Conservation (phyloP, 2,113 vertebrate species). For the Hypomesus transpacificus region DNA sequence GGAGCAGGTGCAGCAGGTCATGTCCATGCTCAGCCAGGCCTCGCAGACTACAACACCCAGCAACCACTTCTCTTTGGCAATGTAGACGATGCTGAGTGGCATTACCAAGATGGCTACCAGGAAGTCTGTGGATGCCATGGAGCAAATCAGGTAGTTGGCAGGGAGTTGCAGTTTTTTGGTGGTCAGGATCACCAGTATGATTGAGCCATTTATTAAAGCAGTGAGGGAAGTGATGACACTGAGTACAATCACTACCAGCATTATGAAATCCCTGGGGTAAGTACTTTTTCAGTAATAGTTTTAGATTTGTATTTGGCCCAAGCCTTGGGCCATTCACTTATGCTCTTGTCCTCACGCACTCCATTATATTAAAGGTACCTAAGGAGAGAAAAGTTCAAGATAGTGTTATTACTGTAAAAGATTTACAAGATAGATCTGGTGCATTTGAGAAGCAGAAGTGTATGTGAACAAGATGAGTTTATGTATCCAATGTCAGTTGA, state of each 20-base stretch:
- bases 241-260: constrained; percentile 71
- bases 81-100: constrained; percentile 80
- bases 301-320: not conserved
- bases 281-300: not conserved
- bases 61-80: constrained; percentile 75
- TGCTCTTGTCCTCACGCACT: not conserved
- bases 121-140: constrained; percentile 79
- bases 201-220: constrained; percentile 74
- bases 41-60: constrained; percentile 76
- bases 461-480: too few species aligned
- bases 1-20: constrained; percentile 80
- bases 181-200: constrained; percentile 77
- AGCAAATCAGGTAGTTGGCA: constrained; percentile 81
- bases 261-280: constrained; percentile 53
- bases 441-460: too few species aligned
- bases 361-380: not conserved
- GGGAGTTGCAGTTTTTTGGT: constrained; percentile 83
- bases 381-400: not conserved
- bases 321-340: not conserved
- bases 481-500: too few species aligned
- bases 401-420: not conserved
- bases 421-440: not conserved
- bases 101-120: constrained; percentile 79
- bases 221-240: constrained; percentile 73
- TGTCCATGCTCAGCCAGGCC: constrained; percentile 77